Base-by-base conservation (phyloP, 1,140 invertebrate species). In the Hyposmocoma kahamanoa region DNA sequence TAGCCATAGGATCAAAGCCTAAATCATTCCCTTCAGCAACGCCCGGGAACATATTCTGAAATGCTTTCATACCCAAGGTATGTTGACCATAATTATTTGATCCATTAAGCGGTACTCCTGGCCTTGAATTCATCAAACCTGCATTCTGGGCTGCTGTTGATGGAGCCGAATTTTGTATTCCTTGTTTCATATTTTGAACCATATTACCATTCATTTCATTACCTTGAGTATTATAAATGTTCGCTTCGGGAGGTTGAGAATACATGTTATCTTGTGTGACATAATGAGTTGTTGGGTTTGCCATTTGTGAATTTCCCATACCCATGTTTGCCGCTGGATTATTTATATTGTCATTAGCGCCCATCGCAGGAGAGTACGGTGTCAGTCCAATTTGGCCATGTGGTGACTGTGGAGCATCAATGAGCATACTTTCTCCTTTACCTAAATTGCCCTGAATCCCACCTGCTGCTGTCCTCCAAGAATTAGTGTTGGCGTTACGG, bases 41-140 rank as follows among this genome's bases (percentile, higher is more conserved):
- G 15, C 77, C 79, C 24, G 82, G 82, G 43, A 85, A 85, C 68
- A 85, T 82, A 59, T 82, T 58, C 36, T 80, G 77, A 44, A 85
- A 85, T 42, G 81, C 83, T 19, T 61, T 53, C 9, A 85, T 60
- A 18, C 77, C 75, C 47, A 59, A 62, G 11, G 58, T 43, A 45
- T 84, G 80, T 44, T 68, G 65, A 21, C 38, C 38, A 20, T 21
- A 41, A 36, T n/a, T n/a, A 43, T 59, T 48, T 45, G 52, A 9
- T 21, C 41, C 45, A 44, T 56, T 1, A 3, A 1, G 44, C 51
- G 56, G 22, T 0, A 30, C 22, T 38, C 42, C 22, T 13, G 34
- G 9, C 38, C 34, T n/a, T n/a, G n/a, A n/a, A n/a, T n/a, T n/a
- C n/a, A n/a, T n/a, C n/a, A n/a, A n/a, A n/a, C n/a, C n/a, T n/a